Base-by-base conservation (phyloP, 2,888 invertebrate genomes). In the Siphonodentalium dalli region DNA sequence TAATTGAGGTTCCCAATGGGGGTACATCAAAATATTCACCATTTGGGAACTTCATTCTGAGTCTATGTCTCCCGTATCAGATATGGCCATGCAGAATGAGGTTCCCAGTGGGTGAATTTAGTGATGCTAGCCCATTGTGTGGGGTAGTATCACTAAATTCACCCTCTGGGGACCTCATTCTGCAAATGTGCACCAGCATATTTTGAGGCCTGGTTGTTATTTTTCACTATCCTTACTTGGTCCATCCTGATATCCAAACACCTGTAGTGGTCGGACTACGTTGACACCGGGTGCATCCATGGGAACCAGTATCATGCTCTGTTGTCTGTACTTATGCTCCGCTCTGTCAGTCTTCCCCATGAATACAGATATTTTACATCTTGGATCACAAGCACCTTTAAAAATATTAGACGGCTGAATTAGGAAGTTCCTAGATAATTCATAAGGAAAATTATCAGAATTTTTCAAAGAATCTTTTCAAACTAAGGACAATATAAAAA, bases 261-360 rank as follows among this genome's bases (percentile, higher is more conserved):
- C 83, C 33, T 70, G 71, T 18, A 84, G 72, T 8, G 83, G 79
- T 28, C 83, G 66, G 7, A 83, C 56, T 29, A 84, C 71, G 52
- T 71, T 78, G 24, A 84, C 72, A 11, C 84, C 84, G 6, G 81
- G 79, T 0, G 80, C 58, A 61, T 83, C 79, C 83, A 84, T 83
- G 20, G 84, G 84, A 11, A 84, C 81, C 3, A 84, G 67, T 18
- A 84, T 76, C 83, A 84, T 83, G 43, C 81, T 82, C 63, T 84
- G 84, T 63, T 84, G 83, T 29, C 59, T 58, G 63, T 83, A 79
- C 7, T 66, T 63, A 1, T 72, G 64, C 2, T 75, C 79, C 26
- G 58, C 55, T 2, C 72, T 61, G 52, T 77, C 71, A 13, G 81
- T 81, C 61, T 82, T 80, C 18, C 84, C 84, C 84, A 84, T 84